phyloP scores from a whole-genome alignment of 2,888 invertebrate genomes.

The Ligdia adustata region DNA sequence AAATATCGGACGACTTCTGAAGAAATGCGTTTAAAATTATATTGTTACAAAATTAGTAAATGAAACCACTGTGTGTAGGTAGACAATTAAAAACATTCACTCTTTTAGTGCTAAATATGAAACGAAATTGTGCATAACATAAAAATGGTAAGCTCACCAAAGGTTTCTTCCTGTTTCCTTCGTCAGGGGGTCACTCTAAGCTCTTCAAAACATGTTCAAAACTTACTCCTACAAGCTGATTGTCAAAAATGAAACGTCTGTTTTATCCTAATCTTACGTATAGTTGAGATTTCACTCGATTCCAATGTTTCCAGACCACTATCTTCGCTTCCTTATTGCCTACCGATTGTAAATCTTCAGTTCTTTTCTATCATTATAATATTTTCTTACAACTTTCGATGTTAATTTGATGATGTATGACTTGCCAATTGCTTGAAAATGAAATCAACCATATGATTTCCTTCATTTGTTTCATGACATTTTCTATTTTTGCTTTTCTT shows the following conservation, averaged over 20 bases:
- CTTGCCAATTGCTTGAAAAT: constrained; percentile 76
- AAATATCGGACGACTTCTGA: neutral
- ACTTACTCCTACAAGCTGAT: constrained; percentile 50
- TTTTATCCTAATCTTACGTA: constrained; percentile 66
- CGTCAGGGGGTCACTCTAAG: constrained; percentile 31
- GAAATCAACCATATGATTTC: constrained; percentile 79
- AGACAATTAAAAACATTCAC: neutral
- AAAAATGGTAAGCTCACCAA: constrained; percentile 28
- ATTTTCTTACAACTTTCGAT: constrained; percentile 56
- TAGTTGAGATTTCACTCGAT: constrained; percentile 62
- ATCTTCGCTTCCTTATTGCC: constrained; percentile 59
- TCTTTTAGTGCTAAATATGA: neutral
- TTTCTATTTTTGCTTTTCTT: constrained; percentile 64
- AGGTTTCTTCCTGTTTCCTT: constrained; percentile 23
- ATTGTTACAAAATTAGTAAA: no score
- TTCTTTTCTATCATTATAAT: constrained; percentile 61
- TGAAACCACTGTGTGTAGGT: constrained; percentile 15
- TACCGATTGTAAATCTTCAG: constrained; percentile 55
- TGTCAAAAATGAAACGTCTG: constrained; percentile 52
- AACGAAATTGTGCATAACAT: neutral
- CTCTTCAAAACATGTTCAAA: constrained; percentile 64
- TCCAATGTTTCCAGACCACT: constrained; percentile 51
- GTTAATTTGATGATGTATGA: constrained; percentile 67
- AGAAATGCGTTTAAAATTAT: constrained; percentile 18
- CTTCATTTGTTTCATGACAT: constrained; percentile 76